phyloP scores from a whole-genome alignment of 2,888 invertebrate species.

The Ceratothoa steindachneri region DNA sequence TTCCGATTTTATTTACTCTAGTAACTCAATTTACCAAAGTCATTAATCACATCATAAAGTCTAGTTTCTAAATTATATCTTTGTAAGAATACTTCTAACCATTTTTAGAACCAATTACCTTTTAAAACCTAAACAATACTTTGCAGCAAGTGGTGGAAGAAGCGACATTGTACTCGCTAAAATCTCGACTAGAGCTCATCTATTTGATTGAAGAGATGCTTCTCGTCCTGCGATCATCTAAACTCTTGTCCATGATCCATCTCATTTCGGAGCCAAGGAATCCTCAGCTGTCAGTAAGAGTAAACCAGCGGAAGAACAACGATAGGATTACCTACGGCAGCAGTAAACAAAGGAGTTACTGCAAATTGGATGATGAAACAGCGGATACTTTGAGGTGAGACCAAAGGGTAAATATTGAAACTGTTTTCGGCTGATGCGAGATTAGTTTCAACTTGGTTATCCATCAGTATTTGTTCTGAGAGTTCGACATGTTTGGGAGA shows the following conservation, averaged over 20 bases:
- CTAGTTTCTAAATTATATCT: too few species aligned
- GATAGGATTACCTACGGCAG: slow-evolving; percentile 23
- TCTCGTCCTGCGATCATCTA: background rate
- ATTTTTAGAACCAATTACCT: too few species aligned
- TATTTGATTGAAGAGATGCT: slow-evolving; percentile 28
- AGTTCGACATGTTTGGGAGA: too few species aligned
- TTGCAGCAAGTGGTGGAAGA: slow-evolving; percentile 41
- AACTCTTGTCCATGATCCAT: slow-evolving; percentile 22
- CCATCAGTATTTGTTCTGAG: too few species aligned
- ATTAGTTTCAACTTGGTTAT: too few species aligned
- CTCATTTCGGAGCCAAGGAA: background rate
- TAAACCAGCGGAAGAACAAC: slow-evolving; percentile 27
- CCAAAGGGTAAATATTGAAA: too few species aligned
- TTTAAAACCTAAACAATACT: too few species aligned
- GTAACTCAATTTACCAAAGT: too few species aligned
- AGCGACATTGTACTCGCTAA: slow-evolving; percentile 34
- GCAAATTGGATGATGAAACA: slow-evolving; percentile 20
- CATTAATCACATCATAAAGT: too few species aligned
- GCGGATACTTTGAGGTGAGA: slow-evolving; percentile 23
- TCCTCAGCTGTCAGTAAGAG: slow-evolving; percentile 21
- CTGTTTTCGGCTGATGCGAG: too few species aligned
- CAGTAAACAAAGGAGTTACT: background rate
- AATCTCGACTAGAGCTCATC: slow-evolving; percentile 36
- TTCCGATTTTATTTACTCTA: too few species aligned
- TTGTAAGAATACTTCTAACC: too few species aligned